These are phyloP conservation scores for Slavum lentiscoides DNA, from an alignment of 2,888 invertebrate genomes.

Conservation along the genomic window DNA sequence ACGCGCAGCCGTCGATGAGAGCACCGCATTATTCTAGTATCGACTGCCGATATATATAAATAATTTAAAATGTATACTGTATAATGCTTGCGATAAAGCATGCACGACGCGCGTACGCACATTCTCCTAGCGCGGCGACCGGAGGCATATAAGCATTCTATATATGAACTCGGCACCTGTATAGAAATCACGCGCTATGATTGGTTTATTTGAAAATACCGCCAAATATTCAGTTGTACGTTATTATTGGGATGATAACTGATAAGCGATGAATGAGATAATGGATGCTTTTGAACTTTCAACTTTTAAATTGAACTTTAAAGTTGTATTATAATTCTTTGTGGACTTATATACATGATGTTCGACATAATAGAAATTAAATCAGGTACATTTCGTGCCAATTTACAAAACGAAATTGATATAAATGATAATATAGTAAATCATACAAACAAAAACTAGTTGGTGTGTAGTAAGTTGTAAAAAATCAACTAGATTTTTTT, in stretches of 20 bases:
- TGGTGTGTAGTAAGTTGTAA: conserved; percentile 5
- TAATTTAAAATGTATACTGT: neutral
- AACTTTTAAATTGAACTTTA: neutral
- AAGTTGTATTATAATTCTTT: neutral
- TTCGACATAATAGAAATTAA: neutral
- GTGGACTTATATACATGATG: neutral
- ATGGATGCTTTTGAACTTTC: neutral
- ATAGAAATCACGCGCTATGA: too few relatives aligned
- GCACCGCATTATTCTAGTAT: conserved; percentile 2
- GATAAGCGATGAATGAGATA: too few relatives aligned
- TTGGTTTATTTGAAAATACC: too few relatives aligned
- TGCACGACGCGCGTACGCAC: too few relatives aligned
- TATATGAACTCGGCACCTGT: too few relatives aligned
- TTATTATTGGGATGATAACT: too few relatives aligned
- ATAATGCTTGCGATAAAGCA: too few relatives aligned
- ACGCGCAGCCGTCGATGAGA: neutral
- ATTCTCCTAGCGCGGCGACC: too few relatives aligned
- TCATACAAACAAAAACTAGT: conserved; percentile 7
- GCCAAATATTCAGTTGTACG: too few relatives aligned
- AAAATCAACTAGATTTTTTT: neutral
- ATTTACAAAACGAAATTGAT: neutral
- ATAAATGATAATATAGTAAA: conserved; percentile 3
- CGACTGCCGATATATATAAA: neutral
- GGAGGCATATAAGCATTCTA: too few relatives aligned
- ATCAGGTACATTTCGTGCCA: neutral